These are phyloP conservation scores for Ennomos erosarius DNA, from an alignment of 2,888 invertebrate genomes.

Conservation along the genomic window DNA sequence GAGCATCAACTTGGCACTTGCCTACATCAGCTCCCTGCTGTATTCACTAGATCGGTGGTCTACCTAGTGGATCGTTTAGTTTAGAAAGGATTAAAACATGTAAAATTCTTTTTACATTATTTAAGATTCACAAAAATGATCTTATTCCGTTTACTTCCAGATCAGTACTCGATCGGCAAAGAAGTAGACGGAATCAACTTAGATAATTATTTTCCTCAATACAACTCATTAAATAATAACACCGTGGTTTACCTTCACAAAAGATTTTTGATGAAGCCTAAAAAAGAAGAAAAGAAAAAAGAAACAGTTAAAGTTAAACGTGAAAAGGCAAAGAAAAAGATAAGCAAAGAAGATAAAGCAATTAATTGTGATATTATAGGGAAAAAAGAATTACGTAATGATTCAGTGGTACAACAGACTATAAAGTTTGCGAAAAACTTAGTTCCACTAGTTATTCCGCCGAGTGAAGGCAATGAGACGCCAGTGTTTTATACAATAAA, in stretches of 20 bases:
- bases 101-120: too few species aligned
- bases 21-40: too few species aligned
- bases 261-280: constrained; percentile 50
- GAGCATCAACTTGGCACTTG: too few species aligned
- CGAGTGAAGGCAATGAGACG: constrained; percentile 47
- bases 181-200: constrained; percentile 63
- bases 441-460: constrained; percentile 68
- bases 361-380: constrained; percentile 36
- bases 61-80: too few species aligned
- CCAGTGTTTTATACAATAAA: constrained; percentile 69
- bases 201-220: constrained; percentile 63
- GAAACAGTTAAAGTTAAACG: constrained; percentile 35
- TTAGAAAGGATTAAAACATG: too few species aligned
- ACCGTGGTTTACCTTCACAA: constrained; percentile 71
- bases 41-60: too few species aligned
- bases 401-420: constrained; percentile 66
- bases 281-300: constrained; percentile 33
- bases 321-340: constrained; percentile 33
- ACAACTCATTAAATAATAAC: constrained; percentile 55
- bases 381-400: constrained; percentile 45
- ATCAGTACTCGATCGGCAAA: constrained; percentile 32
- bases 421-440: constrained; percentile 69
- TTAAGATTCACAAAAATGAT: too few species aligned
- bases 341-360: constrained; percentile 22
- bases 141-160: constrained; percentile 10